Evolutionary conservation across 2,113 vertebrate species (phyloP).

Genomic region (Grallaria varia): DNA sequence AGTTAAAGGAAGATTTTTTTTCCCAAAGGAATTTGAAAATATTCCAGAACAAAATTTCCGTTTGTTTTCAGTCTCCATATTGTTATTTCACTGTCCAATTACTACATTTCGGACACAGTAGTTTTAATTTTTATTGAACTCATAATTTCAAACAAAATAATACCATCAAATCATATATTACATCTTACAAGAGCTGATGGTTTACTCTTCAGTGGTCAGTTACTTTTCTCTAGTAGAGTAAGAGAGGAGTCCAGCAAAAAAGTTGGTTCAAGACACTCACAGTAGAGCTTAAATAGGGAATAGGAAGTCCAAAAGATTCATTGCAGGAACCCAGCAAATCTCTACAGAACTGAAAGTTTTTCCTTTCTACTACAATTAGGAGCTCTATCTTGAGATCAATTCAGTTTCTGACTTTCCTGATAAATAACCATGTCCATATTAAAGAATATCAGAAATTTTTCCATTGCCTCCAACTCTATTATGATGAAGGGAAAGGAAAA

Average conservation of each 20-base stretch:
- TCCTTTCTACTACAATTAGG: background rate
- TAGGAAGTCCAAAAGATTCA: background rate
- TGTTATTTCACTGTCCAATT: background rate
- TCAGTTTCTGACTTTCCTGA: background rate
- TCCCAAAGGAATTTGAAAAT: background rate
- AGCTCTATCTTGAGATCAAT: background rate
- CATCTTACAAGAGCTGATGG: background rate
- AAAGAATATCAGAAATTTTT: background rate
- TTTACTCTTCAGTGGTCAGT: background rate
- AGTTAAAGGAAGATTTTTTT: background rate
- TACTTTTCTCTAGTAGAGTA: background rate
- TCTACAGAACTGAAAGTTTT: background rate
- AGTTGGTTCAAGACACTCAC: background rate
- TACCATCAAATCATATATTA: background rate
- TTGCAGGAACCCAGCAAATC: background rate
- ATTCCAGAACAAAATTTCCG: background rate
- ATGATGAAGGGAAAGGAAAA: background rate
- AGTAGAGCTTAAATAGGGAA: background rate
- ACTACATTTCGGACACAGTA: background rate
- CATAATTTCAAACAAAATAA: background rate
- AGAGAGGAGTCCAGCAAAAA: background rate
- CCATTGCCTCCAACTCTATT: background rate
- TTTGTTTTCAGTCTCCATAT: background rate
- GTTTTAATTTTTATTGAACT: background rate
- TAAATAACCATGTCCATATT: background rate